Evolutionary conservation across 2,797 vertebrate species (phyloP).

Genomic region (Nannoperca obscura): DNA sequence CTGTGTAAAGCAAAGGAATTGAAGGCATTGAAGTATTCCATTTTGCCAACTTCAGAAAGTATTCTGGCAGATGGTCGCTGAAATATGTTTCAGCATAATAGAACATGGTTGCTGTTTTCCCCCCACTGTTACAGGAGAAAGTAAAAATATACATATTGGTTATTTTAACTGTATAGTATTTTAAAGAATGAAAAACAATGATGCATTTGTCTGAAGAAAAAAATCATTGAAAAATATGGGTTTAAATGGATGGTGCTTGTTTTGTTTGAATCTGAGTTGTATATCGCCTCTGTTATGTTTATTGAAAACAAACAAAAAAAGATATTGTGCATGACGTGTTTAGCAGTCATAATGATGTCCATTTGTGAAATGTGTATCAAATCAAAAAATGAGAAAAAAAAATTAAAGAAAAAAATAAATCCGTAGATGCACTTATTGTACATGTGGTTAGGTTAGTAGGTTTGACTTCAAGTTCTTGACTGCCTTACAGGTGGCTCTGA

Average conservation of each 20-base stretch:
- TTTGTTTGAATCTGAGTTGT: slow-evolving; percentile 94
- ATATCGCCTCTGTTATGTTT: slow-evolving; percentile 98
- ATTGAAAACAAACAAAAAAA: slow-evolving; percentile 88
- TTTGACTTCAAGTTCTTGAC: slow-evolving; percentile 90
- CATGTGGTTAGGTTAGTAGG: slow-evolving; percentile 92
- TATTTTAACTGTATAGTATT: slow-evolving; percentile 92
- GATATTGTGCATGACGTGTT: slow-evolving; percentile 97
- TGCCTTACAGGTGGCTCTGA: slow-evolving; percentile 86
- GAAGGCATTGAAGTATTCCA: slow-evolving; percentile 80
- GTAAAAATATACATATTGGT: slow-evolving; percentile 81
- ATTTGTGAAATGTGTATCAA: slow-evolving; percentile 95
- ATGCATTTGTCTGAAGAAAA: slow-evolving; percentile 87
- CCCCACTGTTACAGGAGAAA: slow-evolving; percentile 87
- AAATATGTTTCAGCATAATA: slow-evolving; percentile 75
- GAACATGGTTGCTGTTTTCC: slow-evolving; percentile 81
- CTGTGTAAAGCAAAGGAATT: slow-evolving; percentile 83
- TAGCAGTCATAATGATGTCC: slow-evolving; percentile 96
- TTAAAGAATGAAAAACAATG: slow-evolving; percentile 86
- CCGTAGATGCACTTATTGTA: slow-evolving; percentile 97
- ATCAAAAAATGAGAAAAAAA: slow-evolving; percentile 86
- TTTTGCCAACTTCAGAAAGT: slow-evolving; percentile 78
- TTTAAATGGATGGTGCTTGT: slow-evolving; percentile 93
- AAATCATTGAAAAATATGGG: slow-evolving; percentile 86
- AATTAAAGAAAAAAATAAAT: slow-evolving; percentile 86
- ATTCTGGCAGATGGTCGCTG: slow-evolving; percentile 81